Conservation (phyloP, 2,797 vertebrate genomes). For the Thamnophis elegans region DNA sequence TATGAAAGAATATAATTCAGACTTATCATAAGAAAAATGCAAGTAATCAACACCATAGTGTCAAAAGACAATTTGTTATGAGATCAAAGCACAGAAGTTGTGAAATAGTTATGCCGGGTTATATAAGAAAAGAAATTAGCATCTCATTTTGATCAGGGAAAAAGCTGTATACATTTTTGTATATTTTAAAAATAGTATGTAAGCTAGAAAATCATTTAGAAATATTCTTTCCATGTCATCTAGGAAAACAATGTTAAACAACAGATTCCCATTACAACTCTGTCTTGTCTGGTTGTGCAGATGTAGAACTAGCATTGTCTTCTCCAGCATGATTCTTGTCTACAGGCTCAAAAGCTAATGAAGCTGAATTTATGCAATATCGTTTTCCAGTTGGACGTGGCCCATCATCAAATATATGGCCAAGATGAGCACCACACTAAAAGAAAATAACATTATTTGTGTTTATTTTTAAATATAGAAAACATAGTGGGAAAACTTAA, state of each 20-base stretch:
- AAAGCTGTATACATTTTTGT: slow-evolving; percentile 55
- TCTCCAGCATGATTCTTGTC: slow-evolving; percentile 48
- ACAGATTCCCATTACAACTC: slow-evolving; percentile 72
- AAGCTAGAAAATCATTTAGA: slow-evolving; percentile 62
- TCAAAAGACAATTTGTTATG: slow-evolving; percentile 39
- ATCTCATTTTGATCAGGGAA: slow-evolving; percentile 59
- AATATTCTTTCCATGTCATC: slow-evolving; percentile 59
- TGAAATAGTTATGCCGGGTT: slow-evolving; percentile 43
- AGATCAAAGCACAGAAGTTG: slow-evolving; percentile 28
- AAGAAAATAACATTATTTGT: slow-evolving; percentile 62
- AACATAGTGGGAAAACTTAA: background rate
- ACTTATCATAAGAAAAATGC: slow-evolving; percentile 32
- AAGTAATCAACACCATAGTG: slow-evolving; percentile 41
- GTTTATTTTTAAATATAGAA: background rate
- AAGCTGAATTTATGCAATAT: slow-evolving; percentile 96
- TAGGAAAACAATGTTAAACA: slow-evolving; percentile 42
- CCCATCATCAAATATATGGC: slow-evolving; percentile 95
- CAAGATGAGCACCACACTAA: slow-evolving; percentile 95
- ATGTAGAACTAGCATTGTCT: slow-evolving; percentile 28
- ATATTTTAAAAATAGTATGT: slow-evolving; percentile 51
- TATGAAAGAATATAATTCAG: slow-evolving; percentile 3
- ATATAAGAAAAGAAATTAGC: slow-evolving; percentile 53
- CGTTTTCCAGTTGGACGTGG: slow-evolving; percentile 91
- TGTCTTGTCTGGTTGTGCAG: slow-evolving; percentile 64
- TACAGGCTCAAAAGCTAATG: slow-evolving; percentile 81